Evolutionary conservation across 2,888 invertebrate species (phyloP), one percentile per base, ranked within the genome.

Genomic region (Liodrosophila aerea): DNA sequence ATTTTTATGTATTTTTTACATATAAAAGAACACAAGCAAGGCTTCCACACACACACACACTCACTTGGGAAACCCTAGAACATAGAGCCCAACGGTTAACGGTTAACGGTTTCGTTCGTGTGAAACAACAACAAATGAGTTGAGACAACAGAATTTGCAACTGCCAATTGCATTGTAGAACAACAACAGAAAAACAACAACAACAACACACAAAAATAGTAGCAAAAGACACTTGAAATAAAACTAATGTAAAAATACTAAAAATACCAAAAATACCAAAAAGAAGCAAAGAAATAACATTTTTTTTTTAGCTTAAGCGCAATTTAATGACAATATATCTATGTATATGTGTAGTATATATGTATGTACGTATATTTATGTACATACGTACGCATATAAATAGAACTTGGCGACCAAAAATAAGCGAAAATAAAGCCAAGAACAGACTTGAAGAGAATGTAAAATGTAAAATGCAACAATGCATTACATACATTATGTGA

Each of bases 111-210:
- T 70, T 64, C 65, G 34, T 13, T 31, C 15, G 22, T 7, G 36
- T 11, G 11, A 22, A 46, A 33, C 15, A 40, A 22, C 33, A 51
- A 52, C 43, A 36, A 57, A 51, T 47, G 43, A 44, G 50, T 53
- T 51, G 34, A 52, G 31, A 41, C 50, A 51, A 51, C 40, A 30
- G 27, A 27, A 27, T 47, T 76, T 76, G 76, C 76, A 75, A 75
- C 74, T 75, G 74, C 75, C 83, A 76, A 76, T 76, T 76, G 76
- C 76, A 76, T 76, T 83, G 56, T 76, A 76, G 37, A 64, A 64
- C 34, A 62, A 64, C 41, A 46, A 41, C 5, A 45, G 37, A 7
- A 51, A 27, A 22, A 45, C 40, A 15, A 37, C 34, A n/a, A 44
- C 30, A 13, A 50, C 43, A 40, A 41, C 12, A 47, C 7, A 49